phyloP scores from a whole-genome alignment of 92 coral and sea anemone species.

The Ricordea florida region DNA sequence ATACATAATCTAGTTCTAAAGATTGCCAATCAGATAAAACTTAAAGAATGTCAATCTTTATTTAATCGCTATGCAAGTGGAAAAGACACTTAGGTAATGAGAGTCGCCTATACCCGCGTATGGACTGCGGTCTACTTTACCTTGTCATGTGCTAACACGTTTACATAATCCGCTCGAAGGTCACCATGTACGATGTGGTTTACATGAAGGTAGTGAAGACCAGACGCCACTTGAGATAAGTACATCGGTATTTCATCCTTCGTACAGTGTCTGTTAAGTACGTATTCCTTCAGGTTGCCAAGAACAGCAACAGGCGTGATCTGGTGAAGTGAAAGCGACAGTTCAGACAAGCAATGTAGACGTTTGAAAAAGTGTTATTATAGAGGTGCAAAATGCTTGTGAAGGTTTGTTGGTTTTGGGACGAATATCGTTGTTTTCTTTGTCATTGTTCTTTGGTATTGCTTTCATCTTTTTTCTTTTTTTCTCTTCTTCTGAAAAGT shows the following conservation, averaged over 20 bases:
- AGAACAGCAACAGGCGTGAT: background rate
- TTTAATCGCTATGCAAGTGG: no score
- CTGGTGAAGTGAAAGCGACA: background rate
- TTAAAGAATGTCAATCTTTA: no score
- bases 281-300: conserved; percentile 17
- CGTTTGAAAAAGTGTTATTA: background rate
- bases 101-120: no score
- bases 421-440: no score
- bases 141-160: background rate
- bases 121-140: no score
- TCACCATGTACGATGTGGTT: conserved; percentile 45
- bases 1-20: no score
- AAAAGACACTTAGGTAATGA: no score
- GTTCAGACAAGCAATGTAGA: background rate
- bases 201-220: conserved; percentile 27
- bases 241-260: conserved; percentile 1
- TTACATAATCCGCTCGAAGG: conserved; percentile 27
- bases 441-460: no score
- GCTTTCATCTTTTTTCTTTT: no score
- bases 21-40: no score
- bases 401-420: no score
- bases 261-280: background rate
- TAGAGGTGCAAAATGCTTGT: background rate
- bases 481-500: no score
- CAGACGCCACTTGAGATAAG: conserved; percentile 38